These are phyloP conservation scores for Tympanoctomys barrerae DNA, from an alignment of 2,797 vertebrate species.

Conservation along the genomic window DNA sequence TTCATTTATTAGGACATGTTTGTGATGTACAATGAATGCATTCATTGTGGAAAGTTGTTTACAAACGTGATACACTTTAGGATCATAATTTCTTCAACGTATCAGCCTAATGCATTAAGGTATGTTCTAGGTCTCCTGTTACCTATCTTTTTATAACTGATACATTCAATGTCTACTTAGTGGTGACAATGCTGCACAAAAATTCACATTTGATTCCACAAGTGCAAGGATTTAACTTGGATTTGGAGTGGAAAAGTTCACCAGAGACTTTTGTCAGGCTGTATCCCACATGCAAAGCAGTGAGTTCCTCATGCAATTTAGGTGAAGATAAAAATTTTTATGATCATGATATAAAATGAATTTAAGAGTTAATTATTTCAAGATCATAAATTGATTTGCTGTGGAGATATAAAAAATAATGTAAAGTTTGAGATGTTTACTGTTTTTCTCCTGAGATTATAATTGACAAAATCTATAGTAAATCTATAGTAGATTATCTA, in stretches of 20 bases:
- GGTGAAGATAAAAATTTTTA: not conserved
- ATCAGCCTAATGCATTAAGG: conserved; percentile 50
- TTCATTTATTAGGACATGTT: not conserved
- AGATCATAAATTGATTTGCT: not conserved
- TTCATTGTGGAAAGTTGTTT: not conserved
- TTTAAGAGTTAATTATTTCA: not conserved
- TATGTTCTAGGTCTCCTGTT: conserved; percentile 33
- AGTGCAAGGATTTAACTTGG: conserved; percentile 24
- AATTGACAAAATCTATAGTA: conserved; percentile 15
- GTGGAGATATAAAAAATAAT: not conserved
- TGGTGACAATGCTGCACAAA: conserved; percentile 38
- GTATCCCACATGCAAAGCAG: not conserved
- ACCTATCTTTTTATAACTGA: fast-evolving
- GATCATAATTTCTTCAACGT: not conserved
- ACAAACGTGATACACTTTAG: not conserved
- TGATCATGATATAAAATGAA: conserved; percentile 10
- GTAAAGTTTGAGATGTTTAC: conserved; percentile 54
- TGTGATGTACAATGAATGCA: not conserved
- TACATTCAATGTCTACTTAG: conserved; percentile 34
- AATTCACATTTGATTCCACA: conserved; percentile 10
- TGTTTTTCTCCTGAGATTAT: conserved; percentile 11
- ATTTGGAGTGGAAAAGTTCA: conserved; percentile 8
- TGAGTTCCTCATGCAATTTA: not conserved
- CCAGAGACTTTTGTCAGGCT: conserved; percentile 8
- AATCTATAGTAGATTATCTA: not conserved